These are phyloP conservation scores for Acanthurus lineatus DNA, from an alignment of 2,797 vertebrate species.

Conservation along the genomic window DNA sequence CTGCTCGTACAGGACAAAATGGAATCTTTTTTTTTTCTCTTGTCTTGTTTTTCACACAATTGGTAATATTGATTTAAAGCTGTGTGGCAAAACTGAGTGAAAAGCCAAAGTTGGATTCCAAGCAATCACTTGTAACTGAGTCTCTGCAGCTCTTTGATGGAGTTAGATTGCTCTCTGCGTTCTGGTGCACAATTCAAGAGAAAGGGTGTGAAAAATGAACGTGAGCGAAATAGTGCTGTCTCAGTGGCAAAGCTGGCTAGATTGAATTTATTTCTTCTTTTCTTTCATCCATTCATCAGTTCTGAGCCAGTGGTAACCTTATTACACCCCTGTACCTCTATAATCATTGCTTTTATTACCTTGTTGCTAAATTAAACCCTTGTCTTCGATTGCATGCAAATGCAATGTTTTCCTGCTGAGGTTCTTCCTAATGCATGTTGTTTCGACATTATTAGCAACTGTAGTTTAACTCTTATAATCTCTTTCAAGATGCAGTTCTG, in stretches of 20 bases:
- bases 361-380: conserved; percentile 63
- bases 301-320: conserved; percentile 68
- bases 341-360: conserved; percentile 66
- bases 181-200: conserved; percentile 39
- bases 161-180: conserved; percentile 49
- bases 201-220: conserved; percentile 50
- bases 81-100: conserved; percentile 19
- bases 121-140: conserved; percentile 50
- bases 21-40: conserved; percentile 4
- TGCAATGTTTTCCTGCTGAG: conserved; percentile 31
- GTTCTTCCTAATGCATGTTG: conserved; percentile 32
- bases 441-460: conserved; percentile 45
- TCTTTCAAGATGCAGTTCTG: conserved; percentile 17
- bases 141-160: conserved; percentile 50
- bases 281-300: conserved; percentile 52
- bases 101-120: conserved; percentile 39
- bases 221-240: conserved; percentile 50
- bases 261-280: conserved; percentile 53
- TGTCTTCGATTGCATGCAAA: conserved; percentile 60
- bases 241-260: conserved; percentile 52
- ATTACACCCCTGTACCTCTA: conserved; percentile 54
- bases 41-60: background rate
- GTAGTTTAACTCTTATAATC: conserved; percentile 32
- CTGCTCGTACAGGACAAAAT: background rate
- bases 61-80: conserved; percentile 44